These are phyloP conservation scores for Perca fluviatilis DNA, from an alignment of 2,113 vertebrate species.

Conservation along the genomic window DNA sequence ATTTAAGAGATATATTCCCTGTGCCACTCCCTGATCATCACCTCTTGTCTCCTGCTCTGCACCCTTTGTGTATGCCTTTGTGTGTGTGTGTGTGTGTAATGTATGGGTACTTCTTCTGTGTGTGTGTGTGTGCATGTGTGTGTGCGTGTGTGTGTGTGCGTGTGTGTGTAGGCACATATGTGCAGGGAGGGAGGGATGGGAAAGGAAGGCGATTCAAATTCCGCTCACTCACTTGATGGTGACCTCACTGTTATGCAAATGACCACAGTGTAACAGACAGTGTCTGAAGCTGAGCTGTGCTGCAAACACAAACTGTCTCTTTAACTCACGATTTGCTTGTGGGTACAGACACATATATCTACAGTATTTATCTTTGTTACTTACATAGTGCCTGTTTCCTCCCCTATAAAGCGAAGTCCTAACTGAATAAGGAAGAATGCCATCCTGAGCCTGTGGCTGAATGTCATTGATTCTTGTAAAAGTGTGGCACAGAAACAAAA, in stretches of 20 bases:
- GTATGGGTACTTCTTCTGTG: not conserved
- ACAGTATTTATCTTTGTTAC: constrained; percentile 22
- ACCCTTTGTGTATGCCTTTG: not conserved
- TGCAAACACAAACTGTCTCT: not conserved
- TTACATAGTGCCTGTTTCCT: not conserved
- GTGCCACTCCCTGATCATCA: constrained; percentile 60
- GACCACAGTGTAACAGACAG: constrained; percentile 30
- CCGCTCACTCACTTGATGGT: constrained; percentile 66
- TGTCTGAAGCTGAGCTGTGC: constrained; percentile 25
- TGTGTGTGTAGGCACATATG: constrained; percentile 3
- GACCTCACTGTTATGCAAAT: constrained; percentile 80
- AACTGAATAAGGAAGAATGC: constrained; percentile 1
- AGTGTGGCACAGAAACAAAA: constrained; percentile 19
- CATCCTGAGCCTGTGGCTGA: constrained; percentile 17
- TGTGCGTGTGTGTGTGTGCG: not conserved
- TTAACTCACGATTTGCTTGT: not conserved
- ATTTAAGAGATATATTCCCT: constrained; percentile 76
- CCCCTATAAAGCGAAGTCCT: not conserved
- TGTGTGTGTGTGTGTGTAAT: not conserved
- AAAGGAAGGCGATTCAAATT: constrained; percentile 65
- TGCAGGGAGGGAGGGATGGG: constrained; percentile 23
- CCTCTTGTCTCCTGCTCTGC: constrained; percentile 31
- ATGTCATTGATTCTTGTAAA: constrained; percentile 33
- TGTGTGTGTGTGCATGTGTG: constrained; percentile 4
- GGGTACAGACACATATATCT: not conserved